Evolutionary conservation across 1,140 invertebrate species (phyloP), one percentile per base, ranked within the genome.

Genomic region (Eueides isabella): DNA sequence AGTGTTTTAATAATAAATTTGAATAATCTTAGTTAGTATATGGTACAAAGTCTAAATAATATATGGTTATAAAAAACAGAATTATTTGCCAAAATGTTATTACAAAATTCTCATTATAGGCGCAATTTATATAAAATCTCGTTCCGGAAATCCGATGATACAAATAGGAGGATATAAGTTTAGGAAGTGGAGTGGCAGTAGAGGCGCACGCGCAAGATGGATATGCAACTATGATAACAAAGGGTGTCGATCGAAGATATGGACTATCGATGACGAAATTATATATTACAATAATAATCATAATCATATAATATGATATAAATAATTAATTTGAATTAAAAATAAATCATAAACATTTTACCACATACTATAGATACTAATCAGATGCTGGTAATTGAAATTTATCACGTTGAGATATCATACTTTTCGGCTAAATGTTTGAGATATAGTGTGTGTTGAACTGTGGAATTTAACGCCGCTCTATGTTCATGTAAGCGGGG

Each of bases 271-370:
- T 55, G n/a, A 73, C 26, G 19, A 64, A 31, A 76, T 80, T 14
- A 28, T 78, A 28, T 62, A 16, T 12, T 72, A 61, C 65, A 38
- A 62, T 6, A 31, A 71, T 29, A 66, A 65, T 5, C 79, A 80
- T 26, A 80, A 80, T 31, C 79, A 80, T 68, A 1, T n/a, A n/a
- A n/a, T n/a, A n/a, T n/a, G n/a, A n/a, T 12, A 2, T 75, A 61
- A 71, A 38, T 66, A 28, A 19, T 61, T 26, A 9, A 55, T 23
- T 12, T 38, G 3, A 14, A 38, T 33, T 11, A 11, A 33, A 33
- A 9, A 9, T 6, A 33, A 33, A 11, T 33, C 11, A 33, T 33
- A 33, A 33, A 33, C 31, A 11, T 38, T 38, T 38, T n/a, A n/a
- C n/a, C n/a, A n/a, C n/a, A n/a, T n/a, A n/a, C n/a, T n/a, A n/a